Base-by-base conservation (phyloP, 2,888 invertebrate species). In the Steinernema scapterisci region DNA sequence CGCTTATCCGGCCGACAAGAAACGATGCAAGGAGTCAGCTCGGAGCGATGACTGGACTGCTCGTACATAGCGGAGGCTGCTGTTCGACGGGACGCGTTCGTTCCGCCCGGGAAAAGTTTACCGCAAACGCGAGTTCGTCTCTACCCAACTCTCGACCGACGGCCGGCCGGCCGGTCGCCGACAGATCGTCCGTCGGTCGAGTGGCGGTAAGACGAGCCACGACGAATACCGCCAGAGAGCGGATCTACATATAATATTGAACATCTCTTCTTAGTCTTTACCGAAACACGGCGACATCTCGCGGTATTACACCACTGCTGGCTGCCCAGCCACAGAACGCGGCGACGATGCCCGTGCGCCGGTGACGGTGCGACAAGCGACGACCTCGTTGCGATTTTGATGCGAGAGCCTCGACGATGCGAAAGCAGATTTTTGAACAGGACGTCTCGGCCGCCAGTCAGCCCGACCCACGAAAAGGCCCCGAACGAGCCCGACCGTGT, bases 351-450 rank as follows among this genome's bases (percentile, higher is more conserved):
- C n/a, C n/a, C n/a, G n/a, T n/a, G 38, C 38, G 38, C 38, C 38
- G 38, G 38, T 38, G 38, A 38, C 38, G 9, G 38, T 38, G 38
- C 38, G 38, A 38, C 38, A 38, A 38, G 38, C 38, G 63, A 27
- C 63, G 63, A 63, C 63, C 63, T 63, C 63, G 63, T 31, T 63
- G 63, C 63, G 31, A 63, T 63, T 27, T 63, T 52, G 52, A 21
- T 23, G 52, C 52, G 23, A 23, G 21, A 23, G 38, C 38, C 38
- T 38, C 38, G 38, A 38, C 9, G 38, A 38, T 38, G 38, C 38
- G 48, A 48, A 19, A 48, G 19, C 25, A 54, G 54, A 54, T 54
- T n/a, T n/a, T 54, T 54, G 45, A 54, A 54, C 54, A 54, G 54
- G 27, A 54, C 54, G 54, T n/a, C n/a, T n/a, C n/a, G n/a, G n/a